A percentile compares a stretch with the other conserved stretches of the same genome.
These are phyloP conservation scores for Orthosia gothica DNA, from an alignment of 2,888 invertebrate genomes.

Conservation along the genomic window DNA sequence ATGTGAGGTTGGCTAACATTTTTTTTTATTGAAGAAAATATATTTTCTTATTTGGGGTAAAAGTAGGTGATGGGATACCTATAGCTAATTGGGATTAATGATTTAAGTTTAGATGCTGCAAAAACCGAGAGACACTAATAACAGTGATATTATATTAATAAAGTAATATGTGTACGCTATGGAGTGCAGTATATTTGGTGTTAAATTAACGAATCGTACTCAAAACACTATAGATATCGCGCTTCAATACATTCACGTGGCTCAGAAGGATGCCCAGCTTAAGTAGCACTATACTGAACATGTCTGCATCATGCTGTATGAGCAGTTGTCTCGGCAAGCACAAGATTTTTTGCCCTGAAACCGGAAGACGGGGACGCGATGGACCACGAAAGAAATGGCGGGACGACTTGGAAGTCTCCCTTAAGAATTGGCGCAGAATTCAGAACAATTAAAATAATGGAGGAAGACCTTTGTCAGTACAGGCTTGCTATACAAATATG, in stretches of 20 bases:
- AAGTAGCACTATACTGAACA: background rate
- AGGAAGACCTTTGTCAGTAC: background rate
- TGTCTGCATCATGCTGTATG: background rate
- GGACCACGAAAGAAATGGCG: background rate
- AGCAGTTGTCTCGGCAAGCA: background rate
- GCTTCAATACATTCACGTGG: background rate
- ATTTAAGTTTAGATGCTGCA: slow-evolving; percentile 32
- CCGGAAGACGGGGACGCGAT: background rate
- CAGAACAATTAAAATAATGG: background rate
- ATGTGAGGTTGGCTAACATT: slow-evolving; percentile 20
- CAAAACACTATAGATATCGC: background rate
- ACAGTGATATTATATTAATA: slow-evolving; percentile 15
- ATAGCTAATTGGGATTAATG: slow-evolving; percentile 30
- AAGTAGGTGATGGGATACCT: slow-evolving; percentile 45
- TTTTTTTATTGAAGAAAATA: slow-evolving; percentile 41
- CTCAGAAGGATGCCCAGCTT: background rate
- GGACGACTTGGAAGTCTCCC: no score
- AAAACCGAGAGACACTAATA: slow-evolving; percentile 3
- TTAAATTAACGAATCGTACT: background rate
- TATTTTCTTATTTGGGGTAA: slow-evolving; percentile 50
- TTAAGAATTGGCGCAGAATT: background rate
- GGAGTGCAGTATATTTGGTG: background rate
- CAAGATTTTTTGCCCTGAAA: background rate
- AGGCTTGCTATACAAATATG: background rate
- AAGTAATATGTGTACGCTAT: background rate